phyloP scores from a whole-genome alignment of 2,797 vertebrate genomes.

The Phoeniculus purpureus region DNA sequence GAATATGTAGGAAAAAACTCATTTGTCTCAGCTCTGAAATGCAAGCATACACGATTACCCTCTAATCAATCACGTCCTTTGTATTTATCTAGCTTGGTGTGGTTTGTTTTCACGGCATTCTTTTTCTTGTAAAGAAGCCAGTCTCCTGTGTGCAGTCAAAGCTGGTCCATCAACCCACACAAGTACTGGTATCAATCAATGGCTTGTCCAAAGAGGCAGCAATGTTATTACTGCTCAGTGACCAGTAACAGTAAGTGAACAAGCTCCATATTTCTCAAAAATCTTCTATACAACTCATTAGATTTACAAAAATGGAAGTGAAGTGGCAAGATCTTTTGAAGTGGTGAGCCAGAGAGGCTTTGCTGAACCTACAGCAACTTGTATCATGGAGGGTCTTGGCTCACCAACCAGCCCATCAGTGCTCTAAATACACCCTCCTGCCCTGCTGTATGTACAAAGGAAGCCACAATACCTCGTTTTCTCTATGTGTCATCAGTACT shows the following conservation, averaged over 20 bases:
- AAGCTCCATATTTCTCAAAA: not conserved
- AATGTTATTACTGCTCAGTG: not conserved
- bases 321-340: not conserved
- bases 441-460: not conserved
- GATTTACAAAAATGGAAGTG: not conserved
- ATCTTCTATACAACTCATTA: not conserved
- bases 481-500: not conserved
- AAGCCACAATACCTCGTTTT: not conserved
- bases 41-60: constrained; percentile 35
- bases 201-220: not conserved
- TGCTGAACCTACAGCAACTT: not conserved
- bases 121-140: constrained; percentile 24
- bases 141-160: not conserved
- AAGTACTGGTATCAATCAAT: constrained; percentile 1
- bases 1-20: constrained; percentile 34
- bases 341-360: not conserved
- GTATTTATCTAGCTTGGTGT: not conserved
- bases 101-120: not conserved
- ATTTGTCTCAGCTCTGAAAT: constrained; percentile 69
- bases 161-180: not conserved
- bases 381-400: not conserved
- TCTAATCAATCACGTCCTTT: constrained; percentile 47
- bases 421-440: not conserved
- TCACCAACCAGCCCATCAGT: not conserved
- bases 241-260: not conserved